A percentile compares a stretch with the other conserved stretches of the same genome.
Conservation (phyloP, 1,140 invertebrate genomes). For the Drosophila busckii region DNA sequence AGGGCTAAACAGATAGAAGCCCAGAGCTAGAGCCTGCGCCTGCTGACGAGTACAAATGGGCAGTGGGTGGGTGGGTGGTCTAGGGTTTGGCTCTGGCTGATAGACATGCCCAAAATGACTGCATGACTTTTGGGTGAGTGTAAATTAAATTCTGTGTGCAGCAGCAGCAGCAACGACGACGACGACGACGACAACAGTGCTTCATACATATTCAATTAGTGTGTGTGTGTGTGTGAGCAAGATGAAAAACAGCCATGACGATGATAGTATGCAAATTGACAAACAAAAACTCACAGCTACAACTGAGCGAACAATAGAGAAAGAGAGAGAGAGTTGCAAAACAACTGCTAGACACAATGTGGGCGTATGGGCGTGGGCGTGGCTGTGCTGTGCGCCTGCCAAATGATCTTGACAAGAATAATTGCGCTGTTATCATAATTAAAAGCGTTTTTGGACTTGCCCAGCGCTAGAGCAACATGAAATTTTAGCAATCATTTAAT, state of each 20-base stretch:
- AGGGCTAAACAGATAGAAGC: conserved; percentile 44
- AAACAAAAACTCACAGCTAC: conserved; percentile 66
- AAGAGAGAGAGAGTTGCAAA: conserved; percentile 62
- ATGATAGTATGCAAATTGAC: conserved; percentile 77
- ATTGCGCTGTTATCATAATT: conserved; percentile 77
- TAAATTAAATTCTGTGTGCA: conserved; percentile 68
- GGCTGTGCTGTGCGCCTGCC: conserved; percentile 34
- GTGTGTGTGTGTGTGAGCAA: conserved; percentile 36
- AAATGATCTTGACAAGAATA: conserved; percentile 77
- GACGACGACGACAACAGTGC: conserved; percentile 47
- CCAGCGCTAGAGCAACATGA: conserved; percentile 16
- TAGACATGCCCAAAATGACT: conserved; percentile 75
- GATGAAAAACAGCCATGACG: conserved; percentile 75
- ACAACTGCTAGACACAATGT: conserved; percentile 15
- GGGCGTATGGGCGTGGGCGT: conserved; percentile 16
- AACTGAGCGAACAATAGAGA: conserved; percentile 44
- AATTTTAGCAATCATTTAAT: conserved; percentile 75
- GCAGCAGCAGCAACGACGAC: conserved; percentile 29
- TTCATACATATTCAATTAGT: conserved; percentile 77
- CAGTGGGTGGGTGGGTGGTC: conserved; percentile 59
- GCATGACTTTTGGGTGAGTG: conserved; percentile 75
- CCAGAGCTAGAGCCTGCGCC: conserved; percentile 6
- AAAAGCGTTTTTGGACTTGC: conserved; percentile 63
- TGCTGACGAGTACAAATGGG: conserved; percentile 69
- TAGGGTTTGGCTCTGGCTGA: conserved; percentile 51